A percentile compares a stretch with the other conserved stretches of the same genome.
These are phyloP conservation scores for Melanotaenia maccullochi DNA, from an alignment of 2,797 vertebrate species.

Conservation along the genomic window DNA sequence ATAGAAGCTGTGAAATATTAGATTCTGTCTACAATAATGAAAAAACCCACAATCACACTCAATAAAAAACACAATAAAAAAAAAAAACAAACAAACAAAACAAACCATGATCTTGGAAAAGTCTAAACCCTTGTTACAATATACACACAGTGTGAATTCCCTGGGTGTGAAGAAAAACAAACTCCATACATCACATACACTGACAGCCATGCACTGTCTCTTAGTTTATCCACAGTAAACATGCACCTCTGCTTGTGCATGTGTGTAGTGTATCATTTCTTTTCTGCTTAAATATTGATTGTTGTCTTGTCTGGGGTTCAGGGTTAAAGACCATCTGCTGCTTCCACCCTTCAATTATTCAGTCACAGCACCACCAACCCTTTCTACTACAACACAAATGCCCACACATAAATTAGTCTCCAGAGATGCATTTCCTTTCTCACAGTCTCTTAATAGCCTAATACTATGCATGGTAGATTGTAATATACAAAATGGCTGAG, in stretches of 20 bases:
- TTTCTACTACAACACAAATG: slow-evolving; percentile 27
- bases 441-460: slow-evolving; percentile 42
- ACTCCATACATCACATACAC: slow-evolving; percentile 57
- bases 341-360: slow-evolving; percentile 79
- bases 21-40: slow-evolving; percentile 12
- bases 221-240: slow-evolving; percentile 34
- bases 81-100: background rate
- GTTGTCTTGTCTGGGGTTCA: slow-evolving; percentile 80
- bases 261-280: slow-evolving; percentile 65
- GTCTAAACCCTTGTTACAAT: slow-evolving; percentile 25
- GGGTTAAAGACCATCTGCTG: slow-evolving; percentile 81
- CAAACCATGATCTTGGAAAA: slow-evolving; percentile 6
- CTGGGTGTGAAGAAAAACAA: slow-evolving; percentile 52
- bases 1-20: slow-evolving; percentile 23
- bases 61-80: slow-evolving; percentile 13
- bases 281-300: slow-evolving; percentile 82
- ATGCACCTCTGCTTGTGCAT: slow-evolving; percentile 16
- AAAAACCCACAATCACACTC: slow-evolving; percentile 18
- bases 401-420: slow-evolving; percentile 61
- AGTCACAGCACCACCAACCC: slow-evolving; percentile 65
- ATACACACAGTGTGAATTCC: slow-evolving; percentile 36
- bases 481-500: slow-evolving; percentile 40
- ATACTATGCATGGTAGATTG: slow-evolving; percentile 24
- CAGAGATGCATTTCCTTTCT: slow-evolving; percentile 45
- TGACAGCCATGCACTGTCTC: slow-evolving; percentile 47